Percentiles rank a stretch among this genome's conserved stretches.
phyloP scores from a whole-genome alignment of 2,113 vertebrate genomes.

The Thalassoma bifasciatum region DNA sequence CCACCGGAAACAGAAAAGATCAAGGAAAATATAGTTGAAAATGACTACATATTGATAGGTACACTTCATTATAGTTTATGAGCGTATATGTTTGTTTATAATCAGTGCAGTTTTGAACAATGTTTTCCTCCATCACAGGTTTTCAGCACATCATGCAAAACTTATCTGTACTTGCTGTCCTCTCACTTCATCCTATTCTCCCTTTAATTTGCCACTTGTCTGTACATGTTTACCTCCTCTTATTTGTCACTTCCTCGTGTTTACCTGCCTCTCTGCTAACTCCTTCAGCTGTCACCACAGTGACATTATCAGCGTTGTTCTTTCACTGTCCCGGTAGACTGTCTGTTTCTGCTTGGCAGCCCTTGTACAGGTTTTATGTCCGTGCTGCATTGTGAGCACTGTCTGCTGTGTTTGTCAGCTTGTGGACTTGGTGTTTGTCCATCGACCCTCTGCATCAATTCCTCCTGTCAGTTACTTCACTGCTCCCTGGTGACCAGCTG shows the following conservation, averaged over 20 bases:
- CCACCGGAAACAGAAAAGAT: neutral
- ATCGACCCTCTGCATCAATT: constrained; percentile 68
- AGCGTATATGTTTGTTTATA: too few species aligned
- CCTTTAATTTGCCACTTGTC: neutral
- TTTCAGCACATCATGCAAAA: neutral
- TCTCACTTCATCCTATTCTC: neutral
- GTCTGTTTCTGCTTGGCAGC: constrained; percentile 36
- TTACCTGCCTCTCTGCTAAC: constrained; percentile 36
- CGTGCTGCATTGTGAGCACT: constrained; percentile 44
- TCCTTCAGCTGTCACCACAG: constrained; percentile 32
- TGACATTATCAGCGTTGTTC: constrained; percentile 35
- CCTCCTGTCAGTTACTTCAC: constrained; percentile 58
- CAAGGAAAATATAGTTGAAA: neutral
- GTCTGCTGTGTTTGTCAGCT: constrained; percentile 55
- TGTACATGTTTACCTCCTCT: neutral
- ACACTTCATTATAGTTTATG: too few species aligned
- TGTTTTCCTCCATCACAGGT: neutral
- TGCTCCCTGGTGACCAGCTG: constrained; percentile 41
- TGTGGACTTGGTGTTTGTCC: constrained; percentile 71
- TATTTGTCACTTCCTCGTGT: constrained; percentile 14
- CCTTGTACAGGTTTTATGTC: constrained; percentile 41
- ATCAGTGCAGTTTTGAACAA: neutral
- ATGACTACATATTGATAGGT: too few species aligned
- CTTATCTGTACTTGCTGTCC: neutral
- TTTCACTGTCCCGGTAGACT: constrained; percentile 16